Conservation (phyloP, 2,113 vertebrate genomes). For the Cololabis saira region DNA sequence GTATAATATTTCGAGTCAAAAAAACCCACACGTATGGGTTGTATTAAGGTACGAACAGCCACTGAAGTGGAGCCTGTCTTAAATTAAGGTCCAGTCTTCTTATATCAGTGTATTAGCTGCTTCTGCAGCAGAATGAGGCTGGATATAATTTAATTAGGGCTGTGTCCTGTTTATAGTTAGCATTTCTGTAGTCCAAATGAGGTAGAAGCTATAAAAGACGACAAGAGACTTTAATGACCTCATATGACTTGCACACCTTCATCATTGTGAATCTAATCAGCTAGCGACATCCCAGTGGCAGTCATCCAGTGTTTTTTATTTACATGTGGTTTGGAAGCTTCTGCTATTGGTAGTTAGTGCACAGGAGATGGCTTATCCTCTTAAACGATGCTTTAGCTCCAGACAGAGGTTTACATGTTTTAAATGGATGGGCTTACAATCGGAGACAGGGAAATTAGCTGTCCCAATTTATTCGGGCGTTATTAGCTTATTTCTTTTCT, state of each 20-base stretch:
- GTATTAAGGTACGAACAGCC: not conserved
- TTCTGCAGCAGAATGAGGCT: slow-evolving; percentile 9
- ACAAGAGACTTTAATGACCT: slow-evolving; percentile 28
- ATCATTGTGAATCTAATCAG: slow-evolving; percentile 41
- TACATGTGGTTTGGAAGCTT: too few relatives aligned
- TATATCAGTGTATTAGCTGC: slow-evolving; percentile 27
- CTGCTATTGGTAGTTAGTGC: too few relatives aligned
- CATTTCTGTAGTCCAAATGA: slow-evolving; percentile 43
- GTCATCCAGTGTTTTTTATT: too few relatives aligned
- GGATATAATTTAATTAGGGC: slow-evolving; percentile 42
- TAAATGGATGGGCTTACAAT: too few relatives aligned
- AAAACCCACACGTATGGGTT: not conserved
- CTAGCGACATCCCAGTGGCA: slow-evolving; percentile 8
- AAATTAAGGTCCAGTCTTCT: not conserved
- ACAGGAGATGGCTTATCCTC: too few relatives aligned
- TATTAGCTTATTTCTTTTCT: too few relatives aligned
- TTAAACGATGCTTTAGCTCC: too few relatives aligned
- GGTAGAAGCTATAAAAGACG: slow-evolving; percentile 23
- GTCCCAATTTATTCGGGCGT: too few relatives aligned
- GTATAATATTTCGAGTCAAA: not conserved
- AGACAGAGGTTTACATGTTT: too few relatives aligned
- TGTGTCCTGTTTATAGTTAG: slow-evolving; percentile 59
- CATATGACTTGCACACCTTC: slow-evolving; percentile 50
- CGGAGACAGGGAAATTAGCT: too few relatives aligned
- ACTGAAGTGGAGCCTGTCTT: slow-evolving; percentile 1